Evolutionary conservation across 1,140 invertebrate species (phyloP).

Genomic region (Rhysida immarginata): DNA sequence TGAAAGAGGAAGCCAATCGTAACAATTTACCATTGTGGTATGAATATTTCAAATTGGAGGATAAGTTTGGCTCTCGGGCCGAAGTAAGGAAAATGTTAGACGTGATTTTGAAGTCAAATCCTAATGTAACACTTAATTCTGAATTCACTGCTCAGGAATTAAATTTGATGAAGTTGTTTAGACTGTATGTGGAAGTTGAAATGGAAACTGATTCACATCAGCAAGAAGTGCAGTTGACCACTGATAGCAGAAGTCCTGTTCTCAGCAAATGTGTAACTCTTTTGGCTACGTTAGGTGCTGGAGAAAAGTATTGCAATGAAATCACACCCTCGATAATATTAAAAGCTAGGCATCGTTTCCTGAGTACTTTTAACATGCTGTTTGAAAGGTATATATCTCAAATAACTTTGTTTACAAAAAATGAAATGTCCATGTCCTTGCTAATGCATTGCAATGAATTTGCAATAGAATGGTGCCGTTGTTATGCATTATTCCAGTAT

Average conservation of each 20-base stretch:
- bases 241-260: not conserved
- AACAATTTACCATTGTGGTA: conserved; percentile 31
- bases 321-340: conserved; percentile 17
- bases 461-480: no score
- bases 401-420: no score
- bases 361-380: conserved; percentile 12
- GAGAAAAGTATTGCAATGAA: conserved; percentile 12
- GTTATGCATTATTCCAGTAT: conserved; percentile 27
- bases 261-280: conserved; percentile 10
- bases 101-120: conserved; percentile 20
- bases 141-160: not conserved
- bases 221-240: not conserved
- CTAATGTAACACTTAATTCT: not conserved
- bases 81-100: conserved; percentile 27
- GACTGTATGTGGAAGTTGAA: conserved; percentile 10
- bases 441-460: no score
- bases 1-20: conserved; percentile 29
- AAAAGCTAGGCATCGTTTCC: conserved; percentile 16
- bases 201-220: conserved; percentile 8
- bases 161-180: not conserved
- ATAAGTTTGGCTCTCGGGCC: conserved; percentile 18
- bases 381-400: conserved; percentile 7
- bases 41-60: conserved; percentile 28
- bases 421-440: no score
- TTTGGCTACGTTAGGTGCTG: conserved; percentile 8